Percentiles rank a stretch among this genome's conserved stretches.
These are phyloP conservation scores for Sitodiplosis mosellana DNA, from an alignment of 1,140 invertebrate genomes.

Conservation along the genomic window DNA sequence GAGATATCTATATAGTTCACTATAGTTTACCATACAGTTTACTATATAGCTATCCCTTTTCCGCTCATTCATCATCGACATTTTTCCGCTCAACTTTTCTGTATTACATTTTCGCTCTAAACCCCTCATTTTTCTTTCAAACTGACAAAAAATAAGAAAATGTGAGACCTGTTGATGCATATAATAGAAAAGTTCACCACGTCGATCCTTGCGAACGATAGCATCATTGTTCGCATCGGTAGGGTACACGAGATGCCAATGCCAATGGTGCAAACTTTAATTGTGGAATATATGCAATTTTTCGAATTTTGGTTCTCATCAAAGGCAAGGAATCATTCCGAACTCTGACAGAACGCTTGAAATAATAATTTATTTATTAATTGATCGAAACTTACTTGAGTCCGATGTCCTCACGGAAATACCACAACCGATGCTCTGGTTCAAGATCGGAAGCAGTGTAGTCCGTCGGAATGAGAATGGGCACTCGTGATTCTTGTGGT, in stretches of 20 bases:
- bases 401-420: constrained; percentile 33
- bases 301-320: too few species aligned
- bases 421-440: constrained; percentile 41
- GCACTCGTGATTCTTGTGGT: constrained; percentile 13
- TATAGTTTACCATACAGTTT: too few species aligned
- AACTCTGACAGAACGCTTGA: constrained; percentile 24
- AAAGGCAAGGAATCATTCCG: too few species aligned
- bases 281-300: too few species aligned
- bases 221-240: constrained; percentile 12
- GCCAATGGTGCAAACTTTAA: constrained; percentile 38
- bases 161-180: constrained; percentile 48
- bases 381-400: neutral
- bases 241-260: constrained; percentile 35
- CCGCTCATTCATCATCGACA: too few species aligned
- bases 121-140: too few species aligned
- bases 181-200: constrained; percentile 28
- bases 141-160: too few species aligned
- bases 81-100: too few species aligned
- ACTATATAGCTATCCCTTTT: too few species aligned
- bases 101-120: too few species aligned
- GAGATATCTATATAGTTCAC: too few species aligned
- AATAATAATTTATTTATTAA: neutral
- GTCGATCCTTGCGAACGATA: constrained; percentile 39
- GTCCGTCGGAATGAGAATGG: constrained; percentile 41
- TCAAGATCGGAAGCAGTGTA: constrained; percentile 46